Evolutionary conservation across 2,797 vertebrate genomes (phyloP).

Genomic region (Molossus alvarezi): DNA sequence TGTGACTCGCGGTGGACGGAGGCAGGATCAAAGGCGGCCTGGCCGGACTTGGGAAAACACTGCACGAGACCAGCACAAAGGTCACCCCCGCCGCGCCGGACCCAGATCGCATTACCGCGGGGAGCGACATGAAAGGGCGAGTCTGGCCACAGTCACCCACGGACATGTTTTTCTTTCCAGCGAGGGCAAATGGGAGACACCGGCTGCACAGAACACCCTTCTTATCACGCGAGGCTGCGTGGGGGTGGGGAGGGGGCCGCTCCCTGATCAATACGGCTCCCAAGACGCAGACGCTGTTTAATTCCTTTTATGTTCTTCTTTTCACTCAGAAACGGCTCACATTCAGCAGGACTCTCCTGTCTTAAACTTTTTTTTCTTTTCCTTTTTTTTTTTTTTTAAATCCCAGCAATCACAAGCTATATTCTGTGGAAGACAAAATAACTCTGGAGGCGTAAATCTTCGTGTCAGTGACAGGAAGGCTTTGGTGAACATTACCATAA

Average conservation of each 20-base stretch:
- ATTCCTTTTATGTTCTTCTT: constrained; percentile 79
- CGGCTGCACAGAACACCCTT: constrained; percentile 86
- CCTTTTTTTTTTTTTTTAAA: constrained; percentile 68
- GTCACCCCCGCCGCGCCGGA: constrained; percentile 94
- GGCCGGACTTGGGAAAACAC: constrained; percentile 97
- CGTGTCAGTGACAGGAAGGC: constrained; percentile 99
- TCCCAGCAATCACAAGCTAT: constrained; percentile 89
- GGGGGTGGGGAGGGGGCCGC: constrained; percentile 56
- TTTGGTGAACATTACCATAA: constrained; percentile 99
- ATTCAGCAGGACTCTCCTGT: constrained; percentile 80
- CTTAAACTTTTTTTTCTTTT: constrained; percentile 75
- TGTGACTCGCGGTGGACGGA: constrained; percentile 92
- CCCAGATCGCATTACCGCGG: constrained; percentile 94
- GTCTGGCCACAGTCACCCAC: constrained; percentile 92
- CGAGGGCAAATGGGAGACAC: constrained; percentile 91
- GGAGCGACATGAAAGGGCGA: constrained; percentile 95
- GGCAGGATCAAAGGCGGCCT: constrained; percentile 94
- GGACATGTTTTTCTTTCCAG: constrained; percentile 94
- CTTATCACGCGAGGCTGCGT: constrained; percentile 84
- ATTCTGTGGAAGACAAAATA: constrained; percentile 91
- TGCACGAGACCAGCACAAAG: constrained; percentile 96
- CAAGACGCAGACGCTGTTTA: constrained; percentile 73
- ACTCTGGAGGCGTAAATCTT: constrained; percentile 96
- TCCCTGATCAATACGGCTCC: constrained; percentile 87
- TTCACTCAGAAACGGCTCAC: constrained; percentile 86